These are phyloP conservation scores for Panthera leo DNA, from an alignment of 2,113 vertebrate genomes.

Conservation along the genomic window DNA sequence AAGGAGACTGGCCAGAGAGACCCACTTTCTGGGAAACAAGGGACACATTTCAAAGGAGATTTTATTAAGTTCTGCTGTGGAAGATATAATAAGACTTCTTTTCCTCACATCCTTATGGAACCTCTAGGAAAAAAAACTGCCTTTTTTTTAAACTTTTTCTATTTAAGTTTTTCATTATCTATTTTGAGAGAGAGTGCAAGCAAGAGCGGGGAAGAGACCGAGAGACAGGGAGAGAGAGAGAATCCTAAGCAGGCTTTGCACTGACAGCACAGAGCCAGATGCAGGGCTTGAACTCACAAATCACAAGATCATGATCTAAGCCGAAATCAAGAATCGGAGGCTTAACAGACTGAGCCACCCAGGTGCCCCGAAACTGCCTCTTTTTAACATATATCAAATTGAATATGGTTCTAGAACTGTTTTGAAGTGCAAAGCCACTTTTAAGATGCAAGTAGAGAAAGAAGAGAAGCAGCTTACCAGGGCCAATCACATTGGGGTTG, in stretches of 20 bases:
- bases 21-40: not conserved
- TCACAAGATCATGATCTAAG: too few species aligned
- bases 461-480: not conserved
- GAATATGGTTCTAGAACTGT: not conserved
- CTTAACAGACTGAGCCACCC: too few species aligned
- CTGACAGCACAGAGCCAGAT: too few species aligned
- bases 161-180: too few species aligned
- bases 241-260: too few species aligned
- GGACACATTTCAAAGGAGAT: not conserved
- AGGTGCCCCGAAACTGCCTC: not conserved
- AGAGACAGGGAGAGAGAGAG: too few species aligned
- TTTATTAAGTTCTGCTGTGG: not conserved
- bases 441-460: not conserved
- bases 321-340: too few species aligned
- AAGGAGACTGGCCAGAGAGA: not conserved
- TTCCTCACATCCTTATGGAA: not conserved
- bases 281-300: too few species aligned
- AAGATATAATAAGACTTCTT: not conserved
- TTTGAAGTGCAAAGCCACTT: constrained; percentile 12
- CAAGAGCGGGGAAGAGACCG: too few species aligned
- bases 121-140: not conserved
- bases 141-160: too few species aligned
- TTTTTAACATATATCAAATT: not conserved
- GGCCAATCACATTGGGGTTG: not conserved
- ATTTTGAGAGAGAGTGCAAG: too few species aligned